These are phyloP conservation scores for Idaea straminata DNA, from an alignment of 2,888 invertebrate genomes.

Conservation along the genomic window DNA sequence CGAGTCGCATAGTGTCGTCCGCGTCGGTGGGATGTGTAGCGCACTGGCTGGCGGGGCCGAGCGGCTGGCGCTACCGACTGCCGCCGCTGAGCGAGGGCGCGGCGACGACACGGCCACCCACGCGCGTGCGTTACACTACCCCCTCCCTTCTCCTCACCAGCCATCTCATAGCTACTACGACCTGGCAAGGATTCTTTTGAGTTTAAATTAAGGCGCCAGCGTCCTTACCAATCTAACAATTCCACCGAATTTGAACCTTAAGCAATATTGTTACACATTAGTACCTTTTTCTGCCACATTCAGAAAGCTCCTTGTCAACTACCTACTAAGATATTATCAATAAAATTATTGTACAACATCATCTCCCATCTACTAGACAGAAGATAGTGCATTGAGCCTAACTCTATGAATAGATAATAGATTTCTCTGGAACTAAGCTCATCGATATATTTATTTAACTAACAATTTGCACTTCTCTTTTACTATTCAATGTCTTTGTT, in stretches of 20 bases:
- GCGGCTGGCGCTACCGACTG: conserved; percentile 62
- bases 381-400: conserved; percentile 2
- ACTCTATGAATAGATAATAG: conserved; percentile 2
- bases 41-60: conserved; percentile 35
- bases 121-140: conserved; percentile 56
- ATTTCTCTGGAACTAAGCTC: too few relatives aligned
- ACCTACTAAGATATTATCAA: conserved; percentile 77
- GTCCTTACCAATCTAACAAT: not conserved
- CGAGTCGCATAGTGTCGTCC: conserved; percentile 58
- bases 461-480: too few relatives aligned
- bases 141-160: conserved; percentile 31
- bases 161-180: conserved; percentile 6
- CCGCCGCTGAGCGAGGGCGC: conserved; percentile 30
- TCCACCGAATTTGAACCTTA: not conserved
- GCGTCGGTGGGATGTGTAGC: conserved; percentile 40
- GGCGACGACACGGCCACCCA: conserved; percentile 60
- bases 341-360: conserved; percentile 74
- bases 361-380: conserved; percentile 54
- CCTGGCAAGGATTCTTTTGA: not conserved
- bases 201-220: not conserved
- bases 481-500: not conserved
- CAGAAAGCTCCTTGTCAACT: conserved; percentile 32
- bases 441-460: too few relatives aligned
- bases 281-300: not conserved
- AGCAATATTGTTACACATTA: not conserved